These are phyloP conservation scores for Macrotrachela quadricornifera DNA, from an alignment of 1,140 invertebrate species.

Conservation along the genomic window DNA sequence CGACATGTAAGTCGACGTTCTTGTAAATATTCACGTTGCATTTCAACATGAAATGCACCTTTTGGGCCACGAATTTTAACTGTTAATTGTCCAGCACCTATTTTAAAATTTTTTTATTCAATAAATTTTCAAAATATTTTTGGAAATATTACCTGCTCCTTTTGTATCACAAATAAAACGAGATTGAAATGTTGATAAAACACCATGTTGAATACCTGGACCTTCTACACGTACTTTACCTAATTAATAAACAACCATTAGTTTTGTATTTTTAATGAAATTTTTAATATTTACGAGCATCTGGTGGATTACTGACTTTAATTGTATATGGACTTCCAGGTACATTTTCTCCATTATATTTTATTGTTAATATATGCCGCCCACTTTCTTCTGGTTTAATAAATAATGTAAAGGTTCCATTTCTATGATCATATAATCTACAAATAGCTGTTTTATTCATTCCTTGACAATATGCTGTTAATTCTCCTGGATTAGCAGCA, in stretches of 20 bases:
- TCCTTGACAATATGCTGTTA: slow-evolving; percentile 87
- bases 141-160: slow-evolving; percentile 44
- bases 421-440: slow-evolving; percentile 86
- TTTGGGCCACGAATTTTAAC: slow-evolving; percentile 89
- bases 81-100: slow-evolving; percentile 53
- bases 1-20: slow-evolving; percentile 92
- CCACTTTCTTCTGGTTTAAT: slow-evolving; percentile 84
- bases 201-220: slow-evolving; percentile 82
- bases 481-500: slow-evolving; percentile 64
- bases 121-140: too few relatives aligned
- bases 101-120: too few relatives aligned
- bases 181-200: slow-evolving; percentile 79
- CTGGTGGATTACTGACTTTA: slow-evolving; percentile 74
- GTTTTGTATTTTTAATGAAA: too few relatives aligned
- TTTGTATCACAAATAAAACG: slow-evolving; percentile 89
- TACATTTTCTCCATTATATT: slow-evolving; percentile 8
- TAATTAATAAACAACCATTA: too few relatives aligned
- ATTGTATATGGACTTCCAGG: slow-evolving; percentile 27
- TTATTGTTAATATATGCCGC: slow-evolving; percentile 54
- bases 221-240: slow-evolving; percentile 42
- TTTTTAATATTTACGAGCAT: slow-evolving; percentile 44
- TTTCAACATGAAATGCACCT: slow-evolving; percentile 89
- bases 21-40: slow-evolving; percentile 95
- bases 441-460: slow-evolving; percentile 65
- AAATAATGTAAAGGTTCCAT: slow-evolving; percentile 83